Conservation (phyloP, 2,797 vertebrate genomes). For the Podarcis lilfordi region DNA sequence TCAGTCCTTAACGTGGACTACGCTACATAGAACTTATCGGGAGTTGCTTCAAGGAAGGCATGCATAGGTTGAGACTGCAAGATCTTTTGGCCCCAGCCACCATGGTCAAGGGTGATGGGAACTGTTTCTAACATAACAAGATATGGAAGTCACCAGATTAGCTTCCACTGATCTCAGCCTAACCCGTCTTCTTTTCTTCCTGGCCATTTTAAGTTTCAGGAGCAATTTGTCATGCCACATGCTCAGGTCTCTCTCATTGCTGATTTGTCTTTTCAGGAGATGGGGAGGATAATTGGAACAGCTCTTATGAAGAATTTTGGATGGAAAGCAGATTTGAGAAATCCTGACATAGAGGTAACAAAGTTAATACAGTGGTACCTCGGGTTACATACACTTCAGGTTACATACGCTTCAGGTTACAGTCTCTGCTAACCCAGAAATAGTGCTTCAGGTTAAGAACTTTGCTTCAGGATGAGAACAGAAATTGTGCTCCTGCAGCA, state of each 20-base stretch:
- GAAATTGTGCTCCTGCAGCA: too few relatives aligned
- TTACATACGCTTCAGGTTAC: too few relatives aligned
- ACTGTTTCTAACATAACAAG: too few relatives aligned
- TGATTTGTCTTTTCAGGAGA: slow-evolving; percentile 78
- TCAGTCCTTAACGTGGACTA: neutral
- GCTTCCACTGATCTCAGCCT: neutral
- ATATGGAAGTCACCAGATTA: too few relatives aligned
- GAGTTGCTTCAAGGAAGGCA: neutral
- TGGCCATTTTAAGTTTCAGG: neutral
- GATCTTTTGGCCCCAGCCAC: neutral
- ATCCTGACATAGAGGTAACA: slow-evolving; percentile 87
- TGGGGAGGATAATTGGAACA: slow-evolving; percentile 84
- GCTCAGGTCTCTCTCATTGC: neutral
- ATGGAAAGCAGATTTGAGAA: slow-evolving; percentile 87
- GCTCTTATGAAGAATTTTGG: slow-evolving; percentile 82
- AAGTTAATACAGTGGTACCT: too few relatives aligned
- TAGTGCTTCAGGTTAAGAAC: too few relatives aligned
- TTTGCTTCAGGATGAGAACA: too few relatives aligned
- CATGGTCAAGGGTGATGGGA: neutral
- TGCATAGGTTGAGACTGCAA: neutral
- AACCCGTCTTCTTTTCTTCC: slow-evolving; percentile 11
- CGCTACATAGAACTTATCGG: neutral
- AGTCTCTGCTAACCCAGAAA: too few relatives aligned
- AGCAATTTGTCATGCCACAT: neutral
- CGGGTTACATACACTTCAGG: too few relatives aligned